Evolutionary conservation across 2,888 invertebrate genomes (phyloP).

Genomic region (Melanchra persicariae): DNA sequence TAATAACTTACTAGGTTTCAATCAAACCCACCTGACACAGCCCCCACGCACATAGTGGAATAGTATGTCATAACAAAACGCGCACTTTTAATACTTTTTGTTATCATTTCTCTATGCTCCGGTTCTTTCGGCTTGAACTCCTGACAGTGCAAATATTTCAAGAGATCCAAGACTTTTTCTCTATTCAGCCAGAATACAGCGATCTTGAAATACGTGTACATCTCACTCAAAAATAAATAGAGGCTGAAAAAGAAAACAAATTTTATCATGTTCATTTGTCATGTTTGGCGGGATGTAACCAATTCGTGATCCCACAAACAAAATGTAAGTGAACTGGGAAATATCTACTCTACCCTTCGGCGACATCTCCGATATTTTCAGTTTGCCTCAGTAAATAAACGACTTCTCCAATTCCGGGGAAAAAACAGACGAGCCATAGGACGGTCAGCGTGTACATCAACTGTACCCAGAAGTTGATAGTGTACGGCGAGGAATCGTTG

Average conservation of each 20-base stretch:
- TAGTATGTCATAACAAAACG: conserved; percentile 87
- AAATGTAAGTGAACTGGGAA: conserved; percentile 63
- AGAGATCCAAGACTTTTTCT: conserved; percentile 81
- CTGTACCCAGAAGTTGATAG: conserved; percentile 81
- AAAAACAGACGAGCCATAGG: conserved; percentile 87
- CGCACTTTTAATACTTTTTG: conserved; percentile 82
- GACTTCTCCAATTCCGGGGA: conserved; percentile 91
- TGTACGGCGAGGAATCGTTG: conserved; percentile 77
- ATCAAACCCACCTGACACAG: conserved; percentile 82
- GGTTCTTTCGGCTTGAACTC: conserved; percentile 84
- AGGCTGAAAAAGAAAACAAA: conserved; percentile 76
- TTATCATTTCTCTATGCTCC: conserved; percentile 83
- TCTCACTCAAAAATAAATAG: conserved; percentile 88
- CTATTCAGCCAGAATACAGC: conserved; percentile 86
- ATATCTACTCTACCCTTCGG: conserved; percentile 83
- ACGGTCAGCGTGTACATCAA: conserved; percentile 80
- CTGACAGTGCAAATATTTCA: conserved; percentile 81
- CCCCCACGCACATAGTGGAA: conserved; percentile 86
- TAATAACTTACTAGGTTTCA: not conserved
- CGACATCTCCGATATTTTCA: conserved; percentile 91
- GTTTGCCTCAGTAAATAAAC: conserved; percentile 93
- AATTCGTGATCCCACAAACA: conserved; percentile 69
- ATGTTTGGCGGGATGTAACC: conserved; percentile 41
- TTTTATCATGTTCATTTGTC: conserved; percentile 35
- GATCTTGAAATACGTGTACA: conserved; percentile 88